Evolutionary conservation across 2,888 invertebrate genomes (phyloP).

Genomic region (Operophtera brumata): DNA sequence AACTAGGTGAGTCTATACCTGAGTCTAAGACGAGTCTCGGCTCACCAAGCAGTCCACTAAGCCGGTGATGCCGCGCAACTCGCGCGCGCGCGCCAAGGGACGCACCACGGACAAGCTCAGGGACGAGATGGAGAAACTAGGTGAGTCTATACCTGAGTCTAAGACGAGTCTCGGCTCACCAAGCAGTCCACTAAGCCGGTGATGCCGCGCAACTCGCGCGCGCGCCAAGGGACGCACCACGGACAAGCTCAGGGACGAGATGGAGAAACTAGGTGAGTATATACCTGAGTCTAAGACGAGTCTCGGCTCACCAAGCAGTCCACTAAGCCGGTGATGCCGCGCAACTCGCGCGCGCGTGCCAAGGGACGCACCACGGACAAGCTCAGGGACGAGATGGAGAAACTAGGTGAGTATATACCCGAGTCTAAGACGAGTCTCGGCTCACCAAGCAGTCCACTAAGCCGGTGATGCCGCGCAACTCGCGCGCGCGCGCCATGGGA

Average conservation of each 20-base stretch:
- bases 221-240: conserved; percentile 87
- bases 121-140: conserved; percentile 92
- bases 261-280: conserved; percentile 88
- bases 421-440: no score
- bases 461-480: no score
- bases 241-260: conserved; percentile 85
- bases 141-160: conserved; percentile 57
- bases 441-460: no score
- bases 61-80: conserved; percentile 90
- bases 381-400: conserved; percentile 90
- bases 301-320: conserved; percentile 90
- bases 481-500: no score
- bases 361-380: conserved; percentile 86
- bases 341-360: conserved; percentile 86
- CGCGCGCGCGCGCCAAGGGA: conserved; percentile 84
- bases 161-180: conserved; percentile 90
- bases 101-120: conserved; percentile 87
- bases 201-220: conserved; percentile 89
- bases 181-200: conserved; percentile 91
- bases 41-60: conserved; percentile 91
- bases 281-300: conserved; percentile 83
- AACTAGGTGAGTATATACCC: no score
- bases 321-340: conserved; percentile 90
- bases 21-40: conserved; percentile 89
- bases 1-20: conserved; percentile 81